Conservation (phyloP, 2,113 vertebrate genomes). For the Collichthys lucidus region DNA sequence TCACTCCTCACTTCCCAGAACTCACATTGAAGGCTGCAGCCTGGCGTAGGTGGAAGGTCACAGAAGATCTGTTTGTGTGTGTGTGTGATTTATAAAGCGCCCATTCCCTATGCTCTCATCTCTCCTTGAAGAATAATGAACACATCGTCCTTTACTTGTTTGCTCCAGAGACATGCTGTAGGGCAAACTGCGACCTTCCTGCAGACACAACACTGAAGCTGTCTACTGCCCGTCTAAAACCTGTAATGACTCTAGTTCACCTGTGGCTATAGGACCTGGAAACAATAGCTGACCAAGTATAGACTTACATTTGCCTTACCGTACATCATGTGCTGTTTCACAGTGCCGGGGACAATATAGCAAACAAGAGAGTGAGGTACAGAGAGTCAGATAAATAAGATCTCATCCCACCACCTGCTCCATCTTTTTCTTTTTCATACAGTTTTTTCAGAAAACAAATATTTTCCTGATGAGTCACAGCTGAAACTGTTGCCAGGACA, state of each 20-base stretch:
- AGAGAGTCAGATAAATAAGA: background rate
- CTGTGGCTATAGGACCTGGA: constrained; percentile 43
- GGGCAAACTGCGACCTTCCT: constrained; percentile 40
- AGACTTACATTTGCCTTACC: constrained; percentile 17
- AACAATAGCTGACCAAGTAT: constrained; percentile 40
- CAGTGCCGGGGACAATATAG: background rate
- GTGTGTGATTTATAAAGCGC: constrained; percentile 49
- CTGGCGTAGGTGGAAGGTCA: constrained; percentile 74
- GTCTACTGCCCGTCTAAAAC: constrained; percentile 27
- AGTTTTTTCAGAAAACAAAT: constrained; percentile 57
- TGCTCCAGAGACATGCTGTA: constrained; percentile 36
- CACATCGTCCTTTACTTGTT: constrained; percentile 32
- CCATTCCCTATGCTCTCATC: constrained; percentile 32
- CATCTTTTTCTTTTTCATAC: constrained; percentile 13
- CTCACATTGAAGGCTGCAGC: constrained; percentile 72
- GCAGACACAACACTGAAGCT: constrained; percentile 57
- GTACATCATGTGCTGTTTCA: constrained; percentile 9
- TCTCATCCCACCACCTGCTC: constrained; percentile 6
- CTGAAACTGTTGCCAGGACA: constrained; percentile 39
- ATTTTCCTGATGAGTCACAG: constrained; percentile 48
- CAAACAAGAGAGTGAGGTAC: background rate
- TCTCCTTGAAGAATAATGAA: constrained; percentile 54
- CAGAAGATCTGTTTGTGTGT: constrained; percentile 44
- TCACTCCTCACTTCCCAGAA: constrained; percentile 79
- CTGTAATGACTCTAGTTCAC: constrained; percentile 46